Conservation (phyloP, 1,140 invertebrate species). For the Aporrectodea caliginosa region DNA sequence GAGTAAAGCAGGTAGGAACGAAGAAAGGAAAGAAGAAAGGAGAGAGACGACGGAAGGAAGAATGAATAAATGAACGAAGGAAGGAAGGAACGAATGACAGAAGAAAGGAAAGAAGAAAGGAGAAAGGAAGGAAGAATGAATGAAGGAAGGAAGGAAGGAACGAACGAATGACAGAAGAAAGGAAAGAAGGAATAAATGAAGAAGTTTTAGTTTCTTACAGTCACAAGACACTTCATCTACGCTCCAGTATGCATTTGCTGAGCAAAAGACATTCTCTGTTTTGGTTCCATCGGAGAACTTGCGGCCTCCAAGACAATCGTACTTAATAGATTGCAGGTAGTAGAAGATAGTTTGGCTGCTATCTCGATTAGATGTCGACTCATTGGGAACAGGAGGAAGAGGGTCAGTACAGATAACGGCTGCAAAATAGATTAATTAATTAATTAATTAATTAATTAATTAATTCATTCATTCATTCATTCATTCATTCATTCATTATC, state of each 20-base stretch:
- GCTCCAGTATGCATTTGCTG: constrained; percentile 8
- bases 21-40: background rate
- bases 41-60: background rate
- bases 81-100: background rate
- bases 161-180: background rate
- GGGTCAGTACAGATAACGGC: background rate
- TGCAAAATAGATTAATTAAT: background rate
- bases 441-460: background rate
- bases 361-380: background rate
- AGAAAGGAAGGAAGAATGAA: background rate
- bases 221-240: constrained; percentile 15
- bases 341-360: background rate
- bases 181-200: background rate
- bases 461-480: too few species aligned
- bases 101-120: background rate
- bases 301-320: background rate
- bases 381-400: background rate
- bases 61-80: background rate
- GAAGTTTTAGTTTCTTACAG: background rate
- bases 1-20: background rate
- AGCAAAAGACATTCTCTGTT: background rate
- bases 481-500: too few species aligned
- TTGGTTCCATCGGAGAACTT: constrained; percentile 15
- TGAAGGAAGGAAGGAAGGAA: too few species aligned
- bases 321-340: background rate